Conservation (phyloP, 1,140 invertebrate genomes). For the Drosophila fuyamai region DNA sequence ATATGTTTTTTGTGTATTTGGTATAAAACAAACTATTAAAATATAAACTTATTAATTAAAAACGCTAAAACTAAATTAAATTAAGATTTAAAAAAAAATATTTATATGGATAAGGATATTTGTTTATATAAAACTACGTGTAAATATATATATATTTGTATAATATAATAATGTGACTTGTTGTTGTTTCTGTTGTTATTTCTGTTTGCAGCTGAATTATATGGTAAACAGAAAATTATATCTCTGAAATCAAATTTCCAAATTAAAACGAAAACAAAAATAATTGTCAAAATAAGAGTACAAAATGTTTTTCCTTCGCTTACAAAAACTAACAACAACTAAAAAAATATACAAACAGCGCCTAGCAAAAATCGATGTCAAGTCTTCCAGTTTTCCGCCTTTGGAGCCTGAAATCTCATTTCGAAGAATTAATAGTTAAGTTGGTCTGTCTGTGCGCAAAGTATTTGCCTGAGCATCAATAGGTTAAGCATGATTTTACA, state of each 20-base stretch:
- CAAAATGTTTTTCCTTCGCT: constrained; percentile 34
- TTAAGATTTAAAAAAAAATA: constrained; percentile 37
- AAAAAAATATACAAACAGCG: constrained; percentile 61
- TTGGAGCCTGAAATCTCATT: constrained; percentile 34
- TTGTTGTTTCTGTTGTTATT: constrained; percentile 55
- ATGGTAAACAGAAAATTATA: not conserved
- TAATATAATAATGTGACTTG: constrained; percentile 68
- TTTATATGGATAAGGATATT: constrained; percentile 30
- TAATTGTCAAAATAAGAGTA: constrained; percentile 7
- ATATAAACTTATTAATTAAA: constrained; percentile 47
- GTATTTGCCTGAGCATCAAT: constrained; percentile 58
- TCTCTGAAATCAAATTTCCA: constrained; percentile 39
- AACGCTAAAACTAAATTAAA: constrained; percentile 73
- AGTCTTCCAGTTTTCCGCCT: constrained; percentile 44
- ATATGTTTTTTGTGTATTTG: constrained; percentile 63
- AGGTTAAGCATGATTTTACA: constrained; percentile 17
- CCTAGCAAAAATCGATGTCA: constrained; percentile 47
- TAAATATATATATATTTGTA: constrained; percentile 7
- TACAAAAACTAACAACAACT: constrained; percentile 79
- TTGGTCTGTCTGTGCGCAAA: constrained; percentile 59
- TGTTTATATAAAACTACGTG: constrained; percentile 21
- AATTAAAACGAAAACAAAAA: constrained; percentile 23
- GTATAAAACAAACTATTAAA: constrained; percentile 75
- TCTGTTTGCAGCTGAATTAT: constrained; percentile 12
- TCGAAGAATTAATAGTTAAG: constrained; percentile 4